Evolutionary conservation across 2,797 vertebrate species (phyloP), one percentile per base, ranked within the genome.

Genomic region (Iguana delicatissima): DNA sequence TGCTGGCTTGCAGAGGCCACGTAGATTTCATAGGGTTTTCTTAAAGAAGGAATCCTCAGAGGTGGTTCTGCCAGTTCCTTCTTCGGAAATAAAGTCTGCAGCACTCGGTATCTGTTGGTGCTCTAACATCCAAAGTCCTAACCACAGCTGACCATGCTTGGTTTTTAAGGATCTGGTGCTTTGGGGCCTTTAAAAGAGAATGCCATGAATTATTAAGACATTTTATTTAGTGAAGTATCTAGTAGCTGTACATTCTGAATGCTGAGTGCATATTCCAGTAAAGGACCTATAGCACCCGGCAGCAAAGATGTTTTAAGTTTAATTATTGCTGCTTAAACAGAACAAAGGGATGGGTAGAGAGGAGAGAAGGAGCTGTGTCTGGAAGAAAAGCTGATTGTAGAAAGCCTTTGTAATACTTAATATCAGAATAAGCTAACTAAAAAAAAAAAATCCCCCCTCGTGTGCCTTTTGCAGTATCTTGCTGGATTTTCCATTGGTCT

Each of bases 401-500:
- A 69, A 84, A 52, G 55, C n/a, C 50, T 84, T 67, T 29, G 82
- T 32, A 85, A 79, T 24, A n/a, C 20, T 42, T n/a, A 18, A 29
- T 42, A 50, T 42, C 50, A 64, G 26, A 16, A 50, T 67, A 0
- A 7, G 84, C 0, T 1, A 77, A 90, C 91, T 93, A 92, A 95
- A 92, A 0, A 0, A 83, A 46, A 73, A 88, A 55, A 83, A 69
- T 87, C 94, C 95, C 95, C 95, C 95, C 92, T 93, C 93, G 94
- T 91, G 80, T 85, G 69, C 74, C 59, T 94, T 95, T 95, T 95
- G 18, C 92, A 94, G 92, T 84, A 80, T 13, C 20, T 26, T n/a
- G 88, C 73, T 77, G 84, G 1, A 87, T 91, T 92, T 91, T 81
- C 89, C 73, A 2, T 0, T 52, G 81, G 57, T 42, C 81, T 86